These are phyloP conservation scores for Scyliorhinus canicula DNA, from an alignment of 2,797 vertebrate genomes.

Conservation along the genomic window DNA sequence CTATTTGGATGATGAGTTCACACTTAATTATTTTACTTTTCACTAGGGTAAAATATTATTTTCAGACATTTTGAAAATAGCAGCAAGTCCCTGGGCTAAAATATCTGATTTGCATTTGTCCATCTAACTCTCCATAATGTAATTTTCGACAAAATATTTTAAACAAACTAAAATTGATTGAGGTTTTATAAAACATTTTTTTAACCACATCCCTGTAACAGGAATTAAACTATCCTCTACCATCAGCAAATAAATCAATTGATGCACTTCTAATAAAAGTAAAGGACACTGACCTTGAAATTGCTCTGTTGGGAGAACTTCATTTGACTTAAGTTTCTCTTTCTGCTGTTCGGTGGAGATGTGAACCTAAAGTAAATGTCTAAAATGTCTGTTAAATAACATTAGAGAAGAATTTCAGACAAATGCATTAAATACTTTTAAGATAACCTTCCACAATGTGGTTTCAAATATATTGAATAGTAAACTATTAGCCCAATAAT, in stretches of 20 bases:
- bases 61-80: background rate
- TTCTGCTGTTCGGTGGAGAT: background rate
- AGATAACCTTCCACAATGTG: background rate
- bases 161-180: background rate
- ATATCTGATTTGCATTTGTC: background rate
- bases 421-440: background rate
- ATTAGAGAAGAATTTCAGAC: background rate
- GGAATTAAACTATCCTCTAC: background rate
- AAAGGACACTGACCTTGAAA: background rate
- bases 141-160: background rate
- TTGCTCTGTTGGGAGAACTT: background rate
- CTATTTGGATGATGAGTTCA: background rate
- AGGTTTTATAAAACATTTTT: no score
- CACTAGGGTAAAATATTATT: conserved; percentile 17
- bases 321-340: background rate
- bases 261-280: background rate
- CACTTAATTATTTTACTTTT: conserved; percentile 17
- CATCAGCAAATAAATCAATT: background rate
- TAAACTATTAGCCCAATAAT: background rate
- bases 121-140: background rate
- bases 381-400: background rate
- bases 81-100: conserved; percentile 7
- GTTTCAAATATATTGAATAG: background rate
- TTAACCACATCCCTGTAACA: background rate
- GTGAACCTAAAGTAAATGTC: conserved; percentile 21